Base-by-base conservation (phyloP, 2,113 vertebrate genomes). In the Mormyrus lacerda region DNA sequence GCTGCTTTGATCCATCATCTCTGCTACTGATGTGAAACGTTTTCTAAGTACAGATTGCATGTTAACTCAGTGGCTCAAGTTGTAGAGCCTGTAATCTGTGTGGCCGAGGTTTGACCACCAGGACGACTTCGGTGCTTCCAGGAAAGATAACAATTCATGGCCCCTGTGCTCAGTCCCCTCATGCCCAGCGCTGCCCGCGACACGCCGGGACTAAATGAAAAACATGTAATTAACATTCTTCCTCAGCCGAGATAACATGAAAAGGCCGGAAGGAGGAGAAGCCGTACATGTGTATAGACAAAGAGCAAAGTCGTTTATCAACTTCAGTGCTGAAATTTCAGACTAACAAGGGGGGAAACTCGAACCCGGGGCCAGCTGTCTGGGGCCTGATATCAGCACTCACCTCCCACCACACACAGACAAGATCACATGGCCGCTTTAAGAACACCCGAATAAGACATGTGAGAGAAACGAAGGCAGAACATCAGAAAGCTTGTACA, bases 291-390 rank as follows among this genome's bases (percentile, higher is more conserved):
- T 91, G 91, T 93, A 94, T 93, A 93, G 90, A 94, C 88, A 89
- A 50, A 48, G 91, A 94, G 93, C 93, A 92, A 90, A 92, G 92
- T 95, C 93, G 90, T 95, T 96, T 96, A 94, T 95, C 95, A 94
- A 91, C 92, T 93, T 93, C 90, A 92, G 92, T 93, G 93, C 89
- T 96, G 95, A 95, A 96, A 96, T 96, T 95, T 95, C 95, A 96
- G 93, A 93, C 94, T 93, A 87, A 35, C 92, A 91, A 91, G 92
- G 93, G 92, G 90, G 85, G 95, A 95, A 96, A 96, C 95, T 93
- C 90, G 92, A 95, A 95, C 94, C 91, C 50, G 24, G 93, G 94
- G 92, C 95, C 95, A 96, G 95, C 95, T 96, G 95, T 95, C 94
- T 88, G 89, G 93, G 93, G 92, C 91, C 91, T 93, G 94, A 93